Base-by-base conservation (phyloP, 2,113 vertebrate species). In the Carlito syrichta region DNA sequence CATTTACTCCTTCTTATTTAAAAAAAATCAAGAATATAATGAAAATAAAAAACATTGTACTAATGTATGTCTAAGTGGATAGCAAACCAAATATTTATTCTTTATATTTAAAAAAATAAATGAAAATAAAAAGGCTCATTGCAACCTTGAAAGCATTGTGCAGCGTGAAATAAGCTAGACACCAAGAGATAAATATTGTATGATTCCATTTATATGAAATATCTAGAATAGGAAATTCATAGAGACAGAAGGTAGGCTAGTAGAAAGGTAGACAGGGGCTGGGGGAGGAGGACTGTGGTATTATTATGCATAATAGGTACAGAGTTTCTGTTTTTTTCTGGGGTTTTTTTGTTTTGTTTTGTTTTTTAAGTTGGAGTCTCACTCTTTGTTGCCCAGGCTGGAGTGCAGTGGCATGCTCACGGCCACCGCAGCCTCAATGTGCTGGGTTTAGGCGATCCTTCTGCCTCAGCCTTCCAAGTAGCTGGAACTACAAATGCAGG, bases 281-380 rank as follows among this genome's bases (percentile, higher is more conserved):
- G 45, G 35, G 27, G 38, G 23, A 68, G 6, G 5, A 30, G 19
- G 2, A 3, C 2, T 4, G 52, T 2, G 60, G 23, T 43, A 25
- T 48, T 77, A 66, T 38, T 92, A n/a, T n/a, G 84, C 54, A 73
- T 78, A 56, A 94, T 19, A 12, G 30, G 25, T 50, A 73, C 62
- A 94, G 38, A 85, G 71, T 90, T 86, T 90, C 81, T 76, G 17
- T 82, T 81, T 54, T n/a, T n/a, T n/a, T n/a, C n/a, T n/a, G n/a
- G n/a, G n/a, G n/a, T n/a, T n/a, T n/a, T n/a, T n/a, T n/a, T n/a
- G n/a, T n/a, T n/a, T n/a, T n/a, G n/a, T n/a, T n/a, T n/a, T n/a
- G n/a, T n/a, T n/a, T n/a, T n/a, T n/a, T n/a, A n/a, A n/a, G n/a
- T n/a, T n/a, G n/a, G n/a, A n/a, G n/a, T n/a, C n/a, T n/a, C n/a